Evolutionary conservation across 2,113 vertebrate genomes (phyloP), one percentile per base, ranked within the genome.

Genomic region (Muntiacus muntjak): DNA sequence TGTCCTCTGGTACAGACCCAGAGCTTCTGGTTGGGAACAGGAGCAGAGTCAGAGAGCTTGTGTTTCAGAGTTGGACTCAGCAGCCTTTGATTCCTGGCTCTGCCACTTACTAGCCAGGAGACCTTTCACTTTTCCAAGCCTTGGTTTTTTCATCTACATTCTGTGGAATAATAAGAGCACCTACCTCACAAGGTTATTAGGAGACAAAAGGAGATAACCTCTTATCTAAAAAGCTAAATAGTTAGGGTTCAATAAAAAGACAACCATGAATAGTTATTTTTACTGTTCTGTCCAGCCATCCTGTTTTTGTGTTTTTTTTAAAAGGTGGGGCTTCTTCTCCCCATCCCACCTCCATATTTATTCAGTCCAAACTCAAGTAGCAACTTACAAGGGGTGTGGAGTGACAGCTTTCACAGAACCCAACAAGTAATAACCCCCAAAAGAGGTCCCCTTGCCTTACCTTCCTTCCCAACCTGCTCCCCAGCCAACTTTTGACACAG

Each of bases 71-170:
- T 11, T 28, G 19, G 21, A 36, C 64, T 10, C 60, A 4, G 26
- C 28, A 84, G n/a, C 15, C 5, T 78, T 15, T 7, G 74, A 50
- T 23, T 52, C 45, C 58, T 40, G 54, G 45, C 36, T 78, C 10
- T 92, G 67, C 17, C 2, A 1, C 33, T 57, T 52, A 19, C 16
- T 21, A 14, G 7, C 36, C 16, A 3, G 60, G 47, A 64, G 10
- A 15, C 15, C 26, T 25, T 58, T 23, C 12, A 7, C 36, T 25
- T 83, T 60, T 86, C 50, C 90, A 79, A 43, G 11, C 36, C 64
- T 93, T 84, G 40, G 79, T 71, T 91, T 87, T 54, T 83, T 15
- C 45, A 25, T 79, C 79, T 92, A 81, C 40, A 7, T 47, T 12
- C 43, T 85, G 58, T 64, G 23, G 36, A 47, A 23, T 19, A 26